Evolutionary conservation across 92 coral and sea anemone genomes (phyloP), one percentile per base, ranked within the genome.

Genomic region (Palythoa grandiflora): DNA sequence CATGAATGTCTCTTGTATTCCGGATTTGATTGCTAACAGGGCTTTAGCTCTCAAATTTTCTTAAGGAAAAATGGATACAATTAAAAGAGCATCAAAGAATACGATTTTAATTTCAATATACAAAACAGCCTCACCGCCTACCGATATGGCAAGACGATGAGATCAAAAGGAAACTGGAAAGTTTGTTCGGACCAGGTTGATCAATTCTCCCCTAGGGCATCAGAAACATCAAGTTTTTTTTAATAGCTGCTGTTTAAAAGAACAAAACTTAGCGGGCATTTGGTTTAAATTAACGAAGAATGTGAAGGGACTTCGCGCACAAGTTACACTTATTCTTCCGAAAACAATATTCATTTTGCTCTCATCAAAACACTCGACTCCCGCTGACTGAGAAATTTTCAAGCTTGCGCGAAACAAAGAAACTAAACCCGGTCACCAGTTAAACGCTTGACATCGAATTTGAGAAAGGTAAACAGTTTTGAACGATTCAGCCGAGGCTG

Each of bases 311-410:
- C 39, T 9, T 9, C 39, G 28, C n/a, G 12, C 39, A 79, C 52
- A 60, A 38, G 73, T 10, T 61, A 13, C 53, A 60, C 60, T 17
- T 79, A 21, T 65, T 66, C 37, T 20, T 12, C 28, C 75, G 48
- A 81, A 68, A 81, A 65, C 75, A 80, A 40, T 77, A 53, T 52
- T 54, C 80, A 51, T 50, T 77, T 77, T 77, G 80, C n/a, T 77
- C 3, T 1, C 10, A 53, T 52, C 13, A 39, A 40, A 60, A 63
- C 85, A 80, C 68, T 52, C 66, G 70, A 80, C 75, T 61, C 86
- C 86, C 75, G 59, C 75, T 81, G 86, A 39, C 40, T 66, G 57
- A 40, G 40, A 65, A 71, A 65, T 81, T 66, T 74, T 66, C 3
- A 36, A 44, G 66, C 73, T 48, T 9, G 60, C 20, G 36, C n/a